Conservation (phyloP, 2,888 invertebrate species). For the Melieria omissa region DNA sequence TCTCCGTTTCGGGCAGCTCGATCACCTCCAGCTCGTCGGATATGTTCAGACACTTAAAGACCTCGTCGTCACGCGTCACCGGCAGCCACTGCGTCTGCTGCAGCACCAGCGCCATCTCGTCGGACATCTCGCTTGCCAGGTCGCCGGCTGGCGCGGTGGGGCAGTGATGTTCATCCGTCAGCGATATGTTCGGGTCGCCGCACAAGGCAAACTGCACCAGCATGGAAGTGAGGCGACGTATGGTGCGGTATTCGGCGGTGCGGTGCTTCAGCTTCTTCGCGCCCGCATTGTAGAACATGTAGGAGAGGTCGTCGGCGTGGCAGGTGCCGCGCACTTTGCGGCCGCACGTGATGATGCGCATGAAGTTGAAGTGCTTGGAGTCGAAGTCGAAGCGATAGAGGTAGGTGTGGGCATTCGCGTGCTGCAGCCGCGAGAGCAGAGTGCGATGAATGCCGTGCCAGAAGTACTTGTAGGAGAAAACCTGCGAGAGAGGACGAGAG, state of each 20-base stretch:
- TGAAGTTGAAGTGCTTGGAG: conserved; percentile 64
- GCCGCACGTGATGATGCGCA: conserved; percentile 63
- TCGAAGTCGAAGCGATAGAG: conserved; percentile 66
- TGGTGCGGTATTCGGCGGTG: conserved; percentile 62
- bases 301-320: conserved; percentile 66
- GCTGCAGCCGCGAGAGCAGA: conserved; percentile 55
- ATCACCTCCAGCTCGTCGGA: conserved; percentile 63
- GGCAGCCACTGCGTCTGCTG: conserved; percentile 52
- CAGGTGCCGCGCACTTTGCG: conserved; percentile 64
- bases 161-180: conserved; percentile 34
- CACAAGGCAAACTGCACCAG: conserved; percentile 61
- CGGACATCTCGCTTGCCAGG: conserved; percentile 10
- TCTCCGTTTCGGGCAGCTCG: conserved; percentile 63
- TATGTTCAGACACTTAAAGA: conserved; percentile 64
- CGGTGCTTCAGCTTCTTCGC: conserved; percentile 59
- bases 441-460: conserved; percentile 66
- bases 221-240: conserved; percentile 61
- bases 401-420: conserved; percentile 60
- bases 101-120: conserved; percentile 22
- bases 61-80: conserved; percentile 49
- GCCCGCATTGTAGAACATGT: conserved; percentile 64
- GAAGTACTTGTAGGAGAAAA: conserved; percentile 64
- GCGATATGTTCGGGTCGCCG: conserved; percentile 61
- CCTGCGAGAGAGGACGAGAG: conserved; percentile 46
- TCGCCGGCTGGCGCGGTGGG: conserved; percentile 28